phyloP scores from a whole-genome alignment of 2,797 vertebrate species.

The Petrocephalus sullivani region DNA sequence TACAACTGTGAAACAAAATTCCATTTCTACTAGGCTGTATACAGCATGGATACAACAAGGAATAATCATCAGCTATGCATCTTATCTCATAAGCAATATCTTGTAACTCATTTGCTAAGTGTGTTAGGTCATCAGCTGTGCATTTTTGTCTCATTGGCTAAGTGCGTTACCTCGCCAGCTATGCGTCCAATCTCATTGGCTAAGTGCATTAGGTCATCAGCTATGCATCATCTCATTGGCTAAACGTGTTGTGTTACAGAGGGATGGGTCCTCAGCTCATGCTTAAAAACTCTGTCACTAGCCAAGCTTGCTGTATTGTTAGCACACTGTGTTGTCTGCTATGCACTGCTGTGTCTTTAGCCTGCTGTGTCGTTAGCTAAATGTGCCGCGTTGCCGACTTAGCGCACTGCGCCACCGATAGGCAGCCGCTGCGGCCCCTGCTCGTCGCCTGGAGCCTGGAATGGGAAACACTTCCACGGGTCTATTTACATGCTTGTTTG shows the following conservation, averaged over 20 bases:
- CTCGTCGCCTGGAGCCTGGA: slow-evolving; percentile 28
- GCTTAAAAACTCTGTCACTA: not conserved
- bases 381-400: not conserved
- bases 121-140: not conserved
- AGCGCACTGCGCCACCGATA: not conserved
- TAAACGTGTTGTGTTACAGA: not conserved
- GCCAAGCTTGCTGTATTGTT: not conserved
- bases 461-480: slow-evolving; percentile 31
- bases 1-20: not conserved
- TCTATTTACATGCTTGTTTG: slow-evolving; percentile 58
- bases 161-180: not conserved
- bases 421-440: not conserved
- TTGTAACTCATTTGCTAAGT: too few species aligned
- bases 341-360: not conserved
- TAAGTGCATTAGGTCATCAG: not conserved
- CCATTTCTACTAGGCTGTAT: not conserved
- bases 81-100: not conserved
- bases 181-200: not conserved
- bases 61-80: not conserved
- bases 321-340: not conserved
- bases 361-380: not conserved
- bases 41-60: not conserved
- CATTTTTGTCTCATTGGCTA: not conserved
- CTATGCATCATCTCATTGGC: not conserved
- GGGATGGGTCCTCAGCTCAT: not conserved